Conservation (phyloP, 2,888 invertebrate species). For the Dynastes maya region DNA sequence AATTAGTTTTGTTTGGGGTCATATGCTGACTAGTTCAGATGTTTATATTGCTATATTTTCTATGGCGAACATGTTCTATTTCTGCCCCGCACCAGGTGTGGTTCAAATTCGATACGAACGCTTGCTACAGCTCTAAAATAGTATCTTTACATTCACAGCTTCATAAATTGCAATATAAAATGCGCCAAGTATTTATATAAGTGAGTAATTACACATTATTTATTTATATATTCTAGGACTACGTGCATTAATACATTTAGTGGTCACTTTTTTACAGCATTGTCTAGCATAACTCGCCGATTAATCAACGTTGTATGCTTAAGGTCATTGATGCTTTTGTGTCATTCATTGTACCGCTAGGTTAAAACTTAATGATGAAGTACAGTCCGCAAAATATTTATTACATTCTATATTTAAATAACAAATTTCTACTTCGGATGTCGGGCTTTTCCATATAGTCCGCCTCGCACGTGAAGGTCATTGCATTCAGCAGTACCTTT, state of each 20-base stretch:
- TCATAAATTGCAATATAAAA: background rate
- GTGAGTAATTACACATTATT: constrained; percentile 7
- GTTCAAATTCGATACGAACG: constrained; percentile 12
- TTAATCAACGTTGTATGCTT: too few species aligned
- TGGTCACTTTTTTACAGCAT: background rate
- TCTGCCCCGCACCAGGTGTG: constrained; percentile 12
- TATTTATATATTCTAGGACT: background rate
- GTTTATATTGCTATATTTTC: constrained; percentile 11
- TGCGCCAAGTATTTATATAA: background rate
- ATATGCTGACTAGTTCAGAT: constrained; percentile 8
- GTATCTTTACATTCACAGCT: background rate
- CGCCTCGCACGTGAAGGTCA: too few species aligned
- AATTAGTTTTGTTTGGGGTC: constrained; percentile 2
- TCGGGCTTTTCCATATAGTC: too few species aligned
- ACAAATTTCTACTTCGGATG: too few species aligned
- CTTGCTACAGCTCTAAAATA: constrained; percentile 9
- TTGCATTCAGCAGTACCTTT: too few species aligned
- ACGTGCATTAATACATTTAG: background rate
- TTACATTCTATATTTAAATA: too few species aligned
- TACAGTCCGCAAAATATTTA: too few species aligned
- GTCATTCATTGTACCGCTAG: too few species aligned
- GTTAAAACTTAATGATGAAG: too few species aligned
- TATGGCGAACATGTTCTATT: constrained; percentile 17
- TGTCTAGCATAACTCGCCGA: background rate
- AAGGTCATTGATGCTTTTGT: too few species aligned